These are phyloP conservation scores for Scaptomyza tumidula DNA, from an alignment of 2,888 invertebrate genomes.

Conservation along the genomic window DNA sequence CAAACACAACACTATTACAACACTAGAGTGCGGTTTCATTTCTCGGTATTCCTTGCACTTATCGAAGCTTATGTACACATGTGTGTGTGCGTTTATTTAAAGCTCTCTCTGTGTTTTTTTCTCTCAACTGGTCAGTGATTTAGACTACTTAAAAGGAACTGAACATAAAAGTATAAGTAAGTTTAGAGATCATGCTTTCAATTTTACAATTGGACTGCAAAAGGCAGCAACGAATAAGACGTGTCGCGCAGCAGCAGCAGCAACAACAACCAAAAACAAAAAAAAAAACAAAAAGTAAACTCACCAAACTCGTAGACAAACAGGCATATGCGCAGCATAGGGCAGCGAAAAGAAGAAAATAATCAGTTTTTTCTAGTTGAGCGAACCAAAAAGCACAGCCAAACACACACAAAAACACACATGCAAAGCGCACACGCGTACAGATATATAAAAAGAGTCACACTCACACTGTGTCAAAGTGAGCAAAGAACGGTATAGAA, in stretches of 20 bases:
- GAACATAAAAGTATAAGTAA: not conserved
- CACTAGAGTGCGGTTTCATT: not conserved
- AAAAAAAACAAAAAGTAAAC: conserved; percentile 63
- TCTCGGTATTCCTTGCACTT: conserved; percentile 3
- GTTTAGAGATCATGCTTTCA: conserved; percentile 16
- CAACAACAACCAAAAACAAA: not conserved
- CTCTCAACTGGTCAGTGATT: not conserved
- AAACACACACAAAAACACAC: conserved; percentile 41
- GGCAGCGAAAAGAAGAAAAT: conserved; percentile 10
- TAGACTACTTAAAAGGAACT: no score
- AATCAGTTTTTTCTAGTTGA: conserved; percentile 21
- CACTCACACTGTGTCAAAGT: conserved; percentile 34
- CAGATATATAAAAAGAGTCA: conserved; percentile 26
- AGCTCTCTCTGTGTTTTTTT: not conserved
- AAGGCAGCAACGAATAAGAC: conserved; percentile 15
- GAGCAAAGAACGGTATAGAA: conserved; percentile 42
- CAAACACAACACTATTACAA: not conserved
- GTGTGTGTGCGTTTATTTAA: not conserved
- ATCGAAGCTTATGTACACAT: not conserved
- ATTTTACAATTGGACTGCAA: not conserved
- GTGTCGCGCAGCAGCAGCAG: conserved; percentile 19
- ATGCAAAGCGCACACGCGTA: conserved; percentile 45
- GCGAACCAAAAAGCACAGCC: conserved; percentile 31
- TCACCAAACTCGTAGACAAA: conserved; percentile 13
- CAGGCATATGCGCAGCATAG: conserved; percentile 25